A percentile compares a stretch with the other conserved stretches of the same genome.
Evolutionary conservation across 2,888 invertebrate genomes (phyloP).

Genomic region (Thalpophila matura): DNA sequence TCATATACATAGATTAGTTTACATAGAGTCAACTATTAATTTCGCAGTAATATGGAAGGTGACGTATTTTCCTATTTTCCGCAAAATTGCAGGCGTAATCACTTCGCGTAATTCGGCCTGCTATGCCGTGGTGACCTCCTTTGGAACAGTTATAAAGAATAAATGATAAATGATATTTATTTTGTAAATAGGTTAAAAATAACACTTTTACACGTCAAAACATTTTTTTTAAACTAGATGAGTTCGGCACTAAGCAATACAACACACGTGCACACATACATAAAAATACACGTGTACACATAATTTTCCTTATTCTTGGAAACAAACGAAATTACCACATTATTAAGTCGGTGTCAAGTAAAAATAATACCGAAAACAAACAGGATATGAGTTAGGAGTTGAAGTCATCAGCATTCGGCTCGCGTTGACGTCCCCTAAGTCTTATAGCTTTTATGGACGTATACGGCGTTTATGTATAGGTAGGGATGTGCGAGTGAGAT

Average conservation of each 20-base stretch:
- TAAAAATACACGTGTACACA: slow-evolving; percentile 6
- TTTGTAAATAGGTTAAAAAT: no score
- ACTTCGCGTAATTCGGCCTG: no score
- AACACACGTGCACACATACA: slow-evolving; percentile 1
- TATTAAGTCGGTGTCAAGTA: slow-evolving; percentile 61
- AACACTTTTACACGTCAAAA: no score
- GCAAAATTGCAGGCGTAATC: no score
- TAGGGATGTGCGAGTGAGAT: slow-evolving; percentile 1
- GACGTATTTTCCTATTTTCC: no score
- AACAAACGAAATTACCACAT: slow-evolving; percentile 57
- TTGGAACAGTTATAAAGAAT: no score
- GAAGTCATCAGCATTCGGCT: slow-evolving; percentile 72
- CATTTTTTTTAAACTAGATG: neutral
- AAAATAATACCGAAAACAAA: slow-evolving; percentile 68
- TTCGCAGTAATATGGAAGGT: no score
- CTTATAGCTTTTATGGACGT: slow-evolving; percentile 46
- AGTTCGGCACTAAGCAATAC: neutral
- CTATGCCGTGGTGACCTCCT: no score
- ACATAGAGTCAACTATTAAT: no score
- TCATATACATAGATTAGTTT: no score
- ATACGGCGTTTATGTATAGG: slow-evolving; percentile 7
- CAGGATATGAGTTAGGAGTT: slow-evolving; percentile 79
- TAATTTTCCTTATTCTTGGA: slow-evolving; percentile 23
- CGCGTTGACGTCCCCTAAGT: slow-evolving; percentile 70
- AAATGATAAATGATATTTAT: no score